Conservation (phyloP, 2,888 invertebrate species). For the Euzophera pinguis region DNA sequence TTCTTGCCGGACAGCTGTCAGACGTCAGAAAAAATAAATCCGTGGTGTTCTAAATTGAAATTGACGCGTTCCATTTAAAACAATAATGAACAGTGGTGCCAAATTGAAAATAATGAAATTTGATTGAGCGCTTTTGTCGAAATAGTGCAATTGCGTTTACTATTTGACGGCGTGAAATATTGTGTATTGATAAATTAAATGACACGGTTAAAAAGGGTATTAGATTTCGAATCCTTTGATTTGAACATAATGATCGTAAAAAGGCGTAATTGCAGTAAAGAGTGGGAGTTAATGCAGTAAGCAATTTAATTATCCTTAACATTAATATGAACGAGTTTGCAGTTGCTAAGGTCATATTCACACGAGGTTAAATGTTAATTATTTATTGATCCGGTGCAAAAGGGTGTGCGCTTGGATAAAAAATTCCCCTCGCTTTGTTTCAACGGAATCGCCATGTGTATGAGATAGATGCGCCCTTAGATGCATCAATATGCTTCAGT, state of each 20-base stretch:
- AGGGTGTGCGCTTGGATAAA: conserved; percentile 36
- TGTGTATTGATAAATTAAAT: conserved; percentile 16
- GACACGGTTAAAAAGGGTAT: neutral
- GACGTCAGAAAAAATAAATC: conserved; percentile 50
- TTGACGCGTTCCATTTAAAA: conserved; percentile 75
- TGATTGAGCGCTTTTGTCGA: conserved; percentile 49
- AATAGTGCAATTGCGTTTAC: conserved; percentile 34
- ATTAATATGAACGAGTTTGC: conserved; percentile 22
- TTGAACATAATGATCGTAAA: neutral
- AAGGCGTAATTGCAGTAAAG: conserved; percentile 10
- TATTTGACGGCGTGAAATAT: conserved; percentile 27
- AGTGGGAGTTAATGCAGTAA: conserved; percentile 1
- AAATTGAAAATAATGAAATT: conserved; percentile 69
- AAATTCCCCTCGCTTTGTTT: conserved; percentile 52
- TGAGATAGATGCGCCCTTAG: neutral
- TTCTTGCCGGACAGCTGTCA: conserved; percentile 51
- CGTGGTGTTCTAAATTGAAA: conserved; percentile 65
- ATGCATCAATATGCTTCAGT: neutral
- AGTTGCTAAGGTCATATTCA: conserved; percentile 57
- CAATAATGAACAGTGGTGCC: conserved; percentile 56
- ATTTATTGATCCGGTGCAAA: conserved; percentile 67
- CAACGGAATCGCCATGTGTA: conserved; percentile 38
- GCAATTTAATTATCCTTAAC: conserved; percentile 4
- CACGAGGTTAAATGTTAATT: conserved; percentile 54
- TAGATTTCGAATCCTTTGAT: neutral